These are phyloP conservation scores for Macroramphosus scolopax DNA, from an alignment of 2,797 vertebrate species.

Conservation along the genomic window DNA sequence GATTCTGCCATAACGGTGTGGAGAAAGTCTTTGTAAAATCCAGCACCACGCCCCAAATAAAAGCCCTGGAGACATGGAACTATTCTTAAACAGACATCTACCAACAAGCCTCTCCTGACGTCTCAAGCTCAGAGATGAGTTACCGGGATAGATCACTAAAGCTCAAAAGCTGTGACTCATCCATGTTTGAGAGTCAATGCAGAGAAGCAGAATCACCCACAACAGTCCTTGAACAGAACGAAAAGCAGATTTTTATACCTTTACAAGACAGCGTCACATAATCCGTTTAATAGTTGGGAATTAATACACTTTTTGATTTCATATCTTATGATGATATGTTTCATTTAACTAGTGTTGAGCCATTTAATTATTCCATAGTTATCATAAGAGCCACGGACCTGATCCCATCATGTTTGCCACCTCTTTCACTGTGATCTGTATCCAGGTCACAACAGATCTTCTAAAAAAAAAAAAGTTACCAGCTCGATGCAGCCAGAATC, in stretches of 20 bases:
- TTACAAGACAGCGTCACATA: too few relatives aligned
- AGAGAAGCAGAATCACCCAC: conserved; percentile 6
- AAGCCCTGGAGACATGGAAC: conserved; percentile 34
- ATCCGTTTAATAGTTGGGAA: background rate
- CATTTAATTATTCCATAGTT: too few relatives aligned
- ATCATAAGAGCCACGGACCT: too few relatives aligned
- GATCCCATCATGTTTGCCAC: background rate
- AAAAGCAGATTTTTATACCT: too few relatives aligned
- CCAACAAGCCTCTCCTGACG: conserved; percentile 28
- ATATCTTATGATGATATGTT: background rate
- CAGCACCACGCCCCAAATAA: conserved; percentile 40
- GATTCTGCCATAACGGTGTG: conserved; percentile 46
- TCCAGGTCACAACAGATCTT: conserved; percentile 29
- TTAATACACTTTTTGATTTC: background rate
- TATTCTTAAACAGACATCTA: conserved; percentile 42
- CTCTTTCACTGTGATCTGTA: conserved; percentile 29
- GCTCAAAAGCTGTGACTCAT: conserved; percentile 38
- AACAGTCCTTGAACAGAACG: too few relatives aligned
- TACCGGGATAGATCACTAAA: conserved; percentile 21
- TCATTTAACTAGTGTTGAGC: too few relatives aligned
- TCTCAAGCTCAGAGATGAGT: conserved; percentile 3
- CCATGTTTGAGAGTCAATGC: conserved; percentile 10
- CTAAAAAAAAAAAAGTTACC: conserved; percentile 17
- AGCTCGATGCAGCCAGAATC: conserved; percentile 26
- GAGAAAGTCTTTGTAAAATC: conserved; percentile 31